Conservation (phyloP, 2,888 invertebrate species). For the Neoscelio sp. region DNA sequence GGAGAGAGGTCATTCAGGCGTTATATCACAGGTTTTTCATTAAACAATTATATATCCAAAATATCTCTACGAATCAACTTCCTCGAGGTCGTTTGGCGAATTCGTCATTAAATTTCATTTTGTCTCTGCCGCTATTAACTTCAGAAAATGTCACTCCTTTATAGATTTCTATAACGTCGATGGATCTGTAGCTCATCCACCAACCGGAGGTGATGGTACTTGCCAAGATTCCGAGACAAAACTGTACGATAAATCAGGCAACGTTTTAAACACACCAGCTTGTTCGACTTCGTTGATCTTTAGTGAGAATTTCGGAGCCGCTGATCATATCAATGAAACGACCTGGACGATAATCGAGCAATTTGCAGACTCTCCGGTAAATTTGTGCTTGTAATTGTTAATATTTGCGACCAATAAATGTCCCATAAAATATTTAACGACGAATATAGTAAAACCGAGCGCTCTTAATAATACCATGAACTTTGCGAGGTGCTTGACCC, state of each 20-base stretch:
- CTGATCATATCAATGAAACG: conserved; percentile 82
- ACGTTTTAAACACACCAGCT: conserved; percentile 75
- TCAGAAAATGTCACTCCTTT: conserved; percentile 11
- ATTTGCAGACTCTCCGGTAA: conserved; percentile 87
- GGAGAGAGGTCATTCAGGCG: background rate
- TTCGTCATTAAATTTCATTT: too few species aligned
- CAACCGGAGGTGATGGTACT: background rate
- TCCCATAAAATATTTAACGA: background rate
- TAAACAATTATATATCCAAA: too few species aligned
- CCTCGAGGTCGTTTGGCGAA: too few species aligned
- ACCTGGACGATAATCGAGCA: conserved; percentile 85
- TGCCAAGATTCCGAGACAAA: conserved; percentile 70
- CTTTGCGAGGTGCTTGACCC: conserved; percentile 47
- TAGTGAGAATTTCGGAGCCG: conserved; percentile 85
- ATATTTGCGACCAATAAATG: background rate
- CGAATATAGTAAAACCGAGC: too few species aligned
- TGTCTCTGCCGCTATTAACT: too few species aligned
- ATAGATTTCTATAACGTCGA: conserved; percentile 71
- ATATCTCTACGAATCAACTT: too few species aligned
- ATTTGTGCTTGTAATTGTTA: conserved; percentile 64
- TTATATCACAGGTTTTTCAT: background rate
- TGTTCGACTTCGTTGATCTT: conserved; percentile 87
- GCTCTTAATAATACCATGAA: conserved; percentile 21
- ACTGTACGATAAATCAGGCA: conserved; percentile 66
- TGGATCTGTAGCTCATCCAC: conserved; percentile 10